A percentile compares a stretch with the other conserved stretches of the same genome.
phyloP scores from a whole-genome alignment of 2,888 invertebrate genomes.

The Hyposoter dolosus region DNA sequence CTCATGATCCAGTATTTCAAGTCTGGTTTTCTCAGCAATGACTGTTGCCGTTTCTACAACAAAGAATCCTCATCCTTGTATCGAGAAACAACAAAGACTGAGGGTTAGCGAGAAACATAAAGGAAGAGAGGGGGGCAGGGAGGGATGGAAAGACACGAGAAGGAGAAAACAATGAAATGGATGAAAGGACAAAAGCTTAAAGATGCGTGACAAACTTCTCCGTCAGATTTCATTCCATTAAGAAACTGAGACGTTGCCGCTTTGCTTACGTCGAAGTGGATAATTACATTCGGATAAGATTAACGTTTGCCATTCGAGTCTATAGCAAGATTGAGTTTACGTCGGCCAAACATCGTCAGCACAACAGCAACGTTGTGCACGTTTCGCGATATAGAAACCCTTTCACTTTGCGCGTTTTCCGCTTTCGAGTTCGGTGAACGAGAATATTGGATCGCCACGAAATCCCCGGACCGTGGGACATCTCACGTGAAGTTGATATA shows the following conservation, averaged over 20 bases:
- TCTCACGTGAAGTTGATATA: conserved; percentile 47
- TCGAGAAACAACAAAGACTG: conserved; percentile 25
- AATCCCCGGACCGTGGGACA: conserved; percentile 33
- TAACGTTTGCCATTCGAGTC: conserved; percentile 55
- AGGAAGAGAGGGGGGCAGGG: no score
- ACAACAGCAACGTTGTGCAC: conserved; percentile 11
- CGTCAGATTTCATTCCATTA: conserved; percentile 41
- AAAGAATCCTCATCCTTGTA: conserved; percentile 4
- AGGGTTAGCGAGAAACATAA: neutral
- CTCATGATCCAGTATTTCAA: conserved; percentile 19
- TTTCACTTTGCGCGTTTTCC: conserved; percentile 7
- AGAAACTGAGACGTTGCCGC: conserved; percentile 46
- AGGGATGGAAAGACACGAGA: conserved; percentile 2
- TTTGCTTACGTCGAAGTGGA: conserved; percentile 30
- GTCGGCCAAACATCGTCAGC: conserved; percentile 21
- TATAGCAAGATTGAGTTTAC: conserved; percentile 48
- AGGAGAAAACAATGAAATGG: neutral
- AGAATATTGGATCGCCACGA: conserved; percentile 50
- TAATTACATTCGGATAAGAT: conserved; percentile 67
- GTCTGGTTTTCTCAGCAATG: conserved; percentile 24
- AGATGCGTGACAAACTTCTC: conserved; percentile 45
- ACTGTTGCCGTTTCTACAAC: conserved; percentile 25
- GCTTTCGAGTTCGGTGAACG: conserved; percentile 41
- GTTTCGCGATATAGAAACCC: neutral
- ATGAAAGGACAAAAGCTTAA: conserved; percentile 13